phyloP scores from a whole-genome alignment of 92 coral and sea anemone genomes.

The Montipora capitata region DNA sequence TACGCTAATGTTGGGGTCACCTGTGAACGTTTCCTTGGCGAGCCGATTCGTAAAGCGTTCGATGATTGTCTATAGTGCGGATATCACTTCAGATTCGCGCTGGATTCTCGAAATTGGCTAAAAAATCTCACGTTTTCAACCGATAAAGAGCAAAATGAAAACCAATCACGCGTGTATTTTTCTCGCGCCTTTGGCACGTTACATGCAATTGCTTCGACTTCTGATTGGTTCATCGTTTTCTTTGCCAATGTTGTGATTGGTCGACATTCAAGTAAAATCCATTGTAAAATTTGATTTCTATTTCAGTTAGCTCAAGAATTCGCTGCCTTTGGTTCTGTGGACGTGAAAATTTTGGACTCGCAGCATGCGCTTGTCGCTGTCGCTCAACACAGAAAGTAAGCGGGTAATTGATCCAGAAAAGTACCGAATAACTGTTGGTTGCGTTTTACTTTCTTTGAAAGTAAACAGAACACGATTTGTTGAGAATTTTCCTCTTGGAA shows the following conservation, averaged over 20 bases:
- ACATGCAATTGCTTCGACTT: too few relatives aligned
- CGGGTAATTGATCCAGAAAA: too few relatives aligned
- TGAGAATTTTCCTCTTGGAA: background rate
- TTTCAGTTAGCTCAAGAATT: constrained; percentile 90
- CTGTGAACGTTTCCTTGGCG: background rate
- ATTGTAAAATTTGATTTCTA: background rate
- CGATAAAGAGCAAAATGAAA: too few relatives aligned
- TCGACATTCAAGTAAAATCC: too few relatives aligned
- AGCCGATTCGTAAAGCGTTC: background rate
- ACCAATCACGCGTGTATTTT: too few relatives aligned
- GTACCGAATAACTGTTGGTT: background rate
- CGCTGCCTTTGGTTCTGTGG: constrained; percentile 94
- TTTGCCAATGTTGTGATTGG: too few relatives aligned
- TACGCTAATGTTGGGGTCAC: background rate
- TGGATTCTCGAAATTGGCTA: too few relatives aligned
- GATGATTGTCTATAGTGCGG: background rate
- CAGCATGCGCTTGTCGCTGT: constrained; percentile 91
- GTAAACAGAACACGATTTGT: background rate
- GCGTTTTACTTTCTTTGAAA: background rate
- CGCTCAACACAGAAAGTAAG: constrained; percentile 86
- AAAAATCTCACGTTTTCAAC: too few relatives aligned
- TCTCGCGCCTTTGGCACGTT: too few relatives aligned
- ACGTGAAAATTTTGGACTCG: constrained; percentile 88
- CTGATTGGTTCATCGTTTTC: too few relatives aligned
- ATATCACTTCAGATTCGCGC: too few relatives aligned